Base-by-base conservation (phyloP, 2,888 invertebrate species). In the Baronia brevicornis region DNA sequence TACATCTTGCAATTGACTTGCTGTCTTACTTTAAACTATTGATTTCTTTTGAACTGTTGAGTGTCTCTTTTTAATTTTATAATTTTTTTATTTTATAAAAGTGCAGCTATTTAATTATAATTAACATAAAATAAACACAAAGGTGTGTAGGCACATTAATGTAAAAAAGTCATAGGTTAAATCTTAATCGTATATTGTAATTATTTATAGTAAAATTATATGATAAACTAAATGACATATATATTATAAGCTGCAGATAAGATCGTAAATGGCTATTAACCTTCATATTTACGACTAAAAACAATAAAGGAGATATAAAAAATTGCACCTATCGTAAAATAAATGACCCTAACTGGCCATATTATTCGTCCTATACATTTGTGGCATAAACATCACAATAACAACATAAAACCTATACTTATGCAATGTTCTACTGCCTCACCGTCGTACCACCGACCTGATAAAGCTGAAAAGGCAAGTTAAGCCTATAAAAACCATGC, bases 381-480 rank as follows among this genome's bases (percentile, higher is more conserved):
- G 77, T 63, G 67, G 68, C 70, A 71, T 72, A 72, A 80, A 82
- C 73, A 79, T 80, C 68, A 80, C 78, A 80, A 80, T 82, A 84
- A 80, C 75, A 82, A 74, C 79, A 78, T 82, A 75, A 82, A 84
- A 75, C 65, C 77, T 73, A 80, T 80, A 80, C 75, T 79, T 79
- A 84, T 82, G 80, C 82, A 79, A 79, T 80, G 80, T 72, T 75
- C 80, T 69, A 80, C 71, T 78, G 75, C 75, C 82, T 69, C 79
- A 82, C 84, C 72, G 74, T 62, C 77, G 71, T 71, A 78, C 79
- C 64, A 62, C 66, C 74, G 72, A 77, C 84, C 82, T 82, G 84
- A 84, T 84, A 84, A 84, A 85, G 80, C 84, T 82, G 84, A 84
- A 84, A 84, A 84, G 84, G 79, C 82, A 79, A 75, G 73, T 82